Base-by-base conservation (phyloP, 1,140 invertebrate species). In the Asobara japonica region DNA sequence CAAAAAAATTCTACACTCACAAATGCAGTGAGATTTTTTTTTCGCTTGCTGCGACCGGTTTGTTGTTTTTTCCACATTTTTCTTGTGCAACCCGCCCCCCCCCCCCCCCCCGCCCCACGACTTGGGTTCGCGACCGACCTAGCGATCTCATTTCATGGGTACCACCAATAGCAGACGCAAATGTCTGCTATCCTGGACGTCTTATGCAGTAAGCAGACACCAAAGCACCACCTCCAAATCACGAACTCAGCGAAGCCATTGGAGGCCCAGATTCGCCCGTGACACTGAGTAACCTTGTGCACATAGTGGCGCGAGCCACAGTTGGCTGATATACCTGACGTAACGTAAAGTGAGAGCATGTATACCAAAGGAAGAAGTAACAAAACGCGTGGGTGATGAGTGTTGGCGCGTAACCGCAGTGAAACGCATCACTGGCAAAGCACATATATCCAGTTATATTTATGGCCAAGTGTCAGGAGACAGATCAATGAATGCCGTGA, bases 281-380 rank as follows among this genome's bases (percentile, higher is more conserved):
- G 69, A 71, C 69, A 71, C 27, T n/a, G 18, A 71, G 61, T 71
- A 71, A 71, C 69, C 69, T 71, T 71, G 69, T 16, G 48, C 66
- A 60, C 6, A 56, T 62, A 30, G 41, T 36, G 66, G 25, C 29
- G 48, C 45, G 29, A 69, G 13, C 10, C 38, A 45, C 66, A 56
- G 48, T 62, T 18, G 25, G 11, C 13, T 18, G 25, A 62, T 62
- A 62, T 62, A 69, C 66, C 66, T 69, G 66, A 69, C 66, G 66
- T 69, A 69, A 69, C 45, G 45, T 29, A 30, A 30, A 45, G 27
- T 13, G 22, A 66, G 20, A 65, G 16, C 18, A 38, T 38, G 20
- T 64, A 18, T 64, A 64, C 61, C 18, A 29, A 64, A 41, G 27
- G 65, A 66, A 48, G 38, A 48, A 65, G 22, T 16, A 36, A 22